A percentile compares a stretch with the other conserved stretches of the same genome.
Conservation (phyloP, 2,797 vertebrate genomes). For the Gobionotothen gibberifrons region DNA sequence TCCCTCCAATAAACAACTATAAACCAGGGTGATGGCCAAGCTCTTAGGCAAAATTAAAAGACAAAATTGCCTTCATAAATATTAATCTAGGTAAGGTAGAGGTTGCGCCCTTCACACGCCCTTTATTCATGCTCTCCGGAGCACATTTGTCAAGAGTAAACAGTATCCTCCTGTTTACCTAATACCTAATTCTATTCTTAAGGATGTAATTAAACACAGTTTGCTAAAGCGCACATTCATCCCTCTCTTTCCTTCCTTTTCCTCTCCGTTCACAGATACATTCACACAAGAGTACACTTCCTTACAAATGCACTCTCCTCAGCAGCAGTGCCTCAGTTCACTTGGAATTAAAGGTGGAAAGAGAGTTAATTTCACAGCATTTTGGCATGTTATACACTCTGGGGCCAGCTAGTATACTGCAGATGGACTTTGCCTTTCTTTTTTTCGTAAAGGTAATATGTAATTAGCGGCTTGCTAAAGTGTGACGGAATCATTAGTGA, state of each 20-base stretch:
- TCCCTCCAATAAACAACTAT: constrained; percentile 53
- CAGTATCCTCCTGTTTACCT: constrained; percentile 74
- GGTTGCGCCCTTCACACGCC: constrained; percentile 74
- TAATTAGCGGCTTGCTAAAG: constrained; percentile 58
- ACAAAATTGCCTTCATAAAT: constrained; percentile 75
- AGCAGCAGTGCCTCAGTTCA: constrained; percentile 21
- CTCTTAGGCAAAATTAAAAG: constrained; percentile 68
- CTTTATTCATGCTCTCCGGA: constrained; percentile 72
- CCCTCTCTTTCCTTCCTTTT: constrained; percentile 27
- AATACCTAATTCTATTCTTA: constrained; percentile 65
- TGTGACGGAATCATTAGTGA: constrained; percentile 65
- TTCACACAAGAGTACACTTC: neutral
- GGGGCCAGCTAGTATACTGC: constrained; percentile 9
- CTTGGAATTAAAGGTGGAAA: constrained; percentile 56
- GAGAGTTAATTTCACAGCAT: constrained; percentile 72
- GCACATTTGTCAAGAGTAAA: constrained; percentile 76
- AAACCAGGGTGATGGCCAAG: constrained; percentile 32
- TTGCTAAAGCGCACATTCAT: constrained; percentile 49
- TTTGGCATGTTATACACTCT: constrained; percentile 44
- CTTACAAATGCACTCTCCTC: constrained; percentile 16
- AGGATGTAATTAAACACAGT: constrained; percentile 72
- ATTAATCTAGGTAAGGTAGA: constrained; percentile 70
- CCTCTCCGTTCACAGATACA: neutral
- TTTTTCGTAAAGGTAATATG: constrained; percentile 30
- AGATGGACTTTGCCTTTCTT: constrained; percentile 38